phyloP scores from a whole-genome alignment of 2,113 vertebrate genomes.

The Pteronura brasiliensis region DNA sequence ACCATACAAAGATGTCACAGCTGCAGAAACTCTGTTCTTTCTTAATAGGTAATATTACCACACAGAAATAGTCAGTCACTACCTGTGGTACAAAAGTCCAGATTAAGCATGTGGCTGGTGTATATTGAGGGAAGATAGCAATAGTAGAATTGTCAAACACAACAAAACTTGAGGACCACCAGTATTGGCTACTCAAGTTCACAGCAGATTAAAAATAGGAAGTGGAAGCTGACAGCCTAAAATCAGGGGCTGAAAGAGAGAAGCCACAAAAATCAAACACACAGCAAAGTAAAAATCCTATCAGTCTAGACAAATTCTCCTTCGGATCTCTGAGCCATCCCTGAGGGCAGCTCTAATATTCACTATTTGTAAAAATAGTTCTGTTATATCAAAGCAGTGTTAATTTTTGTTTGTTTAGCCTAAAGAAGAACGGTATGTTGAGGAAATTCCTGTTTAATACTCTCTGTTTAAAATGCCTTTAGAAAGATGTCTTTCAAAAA shows the following conservation, averaged over 20 bases:
- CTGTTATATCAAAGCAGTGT: neutral
- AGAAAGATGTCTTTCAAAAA: neutral
- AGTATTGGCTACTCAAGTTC: neutral
- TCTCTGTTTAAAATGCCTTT: neutral
- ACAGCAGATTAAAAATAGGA: neutral
- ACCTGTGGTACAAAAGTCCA: neutral
- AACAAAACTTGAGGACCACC: neutral
- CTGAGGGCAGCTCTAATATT: neutral
- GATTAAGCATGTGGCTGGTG: neutral
- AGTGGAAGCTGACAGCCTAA: neutral
- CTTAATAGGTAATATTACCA: neutral
- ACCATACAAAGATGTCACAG: neutral
- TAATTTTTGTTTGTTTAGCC: neutral
- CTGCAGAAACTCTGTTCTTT: neutral
- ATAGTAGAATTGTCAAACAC: neutral
- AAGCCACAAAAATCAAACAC: neutral
- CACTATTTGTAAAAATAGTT: neutral
- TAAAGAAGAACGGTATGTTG: neutral
- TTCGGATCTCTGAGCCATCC: neutral
- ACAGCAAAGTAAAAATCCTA: neutral
- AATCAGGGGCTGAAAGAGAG: neutral
- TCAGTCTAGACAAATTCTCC: neutral
- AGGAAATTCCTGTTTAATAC: neutral
- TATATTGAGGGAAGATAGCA: neutral
- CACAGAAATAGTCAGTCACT: neutral